phyloP scores from a whole-genome alignment of 2,797 vertebrate species.

The Smutsia gigantea region DNA sequence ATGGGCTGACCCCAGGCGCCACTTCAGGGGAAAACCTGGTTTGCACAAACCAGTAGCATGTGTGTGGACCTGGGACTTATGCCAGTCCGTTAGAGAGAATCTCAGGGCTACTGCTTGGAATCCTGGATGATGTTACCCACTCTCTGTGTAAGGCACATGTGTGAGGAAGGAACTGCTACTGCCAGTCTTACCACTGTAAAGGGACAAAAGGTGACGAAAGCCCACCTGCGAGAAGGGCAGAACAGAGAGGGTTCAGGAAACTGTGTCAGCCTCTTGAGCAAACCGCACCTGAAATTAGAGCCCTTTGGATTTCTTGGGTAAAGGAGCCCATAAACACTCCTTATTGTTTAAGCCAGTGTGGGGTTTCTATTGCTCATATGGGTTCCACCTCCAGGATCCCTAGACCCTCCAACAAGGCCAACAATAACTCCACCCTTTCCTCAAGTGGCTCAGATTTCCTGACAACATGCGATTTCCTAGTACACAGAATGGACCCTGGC shows the following conservation, averaged over 20 bases:
- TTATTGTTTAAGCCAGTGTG: neutral
- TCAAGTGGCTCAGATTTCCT: conserved; percentile 43
- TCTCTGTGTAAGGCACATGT: neutral
- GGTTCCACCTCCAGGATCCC: neutral
- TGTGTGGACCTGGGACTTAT: neutral
- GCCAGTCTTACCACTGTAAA: neutral
- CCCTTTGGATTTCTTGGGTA: neutral
- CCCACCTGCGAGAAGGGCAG: neutral
- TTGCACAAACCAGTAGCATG: neutral
- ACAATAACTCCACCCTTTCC: conserved; percentile 36
- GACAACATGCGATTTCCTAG: conserved; percentile 28
- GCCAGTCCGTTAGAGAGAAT: neutral
- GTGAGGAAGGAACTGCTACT: neutral
- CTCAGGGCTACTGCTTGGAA: neutral
- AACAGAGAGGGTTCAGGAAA: neutral
- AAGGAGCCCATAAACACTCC: neutral
- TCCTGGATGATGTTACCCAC: neutral
- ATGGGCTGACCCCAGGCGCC: neutral
- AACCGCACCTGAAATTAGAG: conserved; percentile 3
- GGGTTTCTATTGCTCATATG: neutral
- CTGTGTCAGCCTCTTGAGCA: neutral
- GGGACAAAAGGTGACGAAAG: neutral
- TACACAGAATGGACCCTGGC: neutral
- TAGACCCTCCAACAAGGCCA: neutral
- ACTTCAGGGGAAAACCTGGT: neutral